These are phyloP conservation scores for Miniopterus natalensis DNA, from an alignment of 2,113 vertebrate genomes.

Conservation along the genomic window DNA sequence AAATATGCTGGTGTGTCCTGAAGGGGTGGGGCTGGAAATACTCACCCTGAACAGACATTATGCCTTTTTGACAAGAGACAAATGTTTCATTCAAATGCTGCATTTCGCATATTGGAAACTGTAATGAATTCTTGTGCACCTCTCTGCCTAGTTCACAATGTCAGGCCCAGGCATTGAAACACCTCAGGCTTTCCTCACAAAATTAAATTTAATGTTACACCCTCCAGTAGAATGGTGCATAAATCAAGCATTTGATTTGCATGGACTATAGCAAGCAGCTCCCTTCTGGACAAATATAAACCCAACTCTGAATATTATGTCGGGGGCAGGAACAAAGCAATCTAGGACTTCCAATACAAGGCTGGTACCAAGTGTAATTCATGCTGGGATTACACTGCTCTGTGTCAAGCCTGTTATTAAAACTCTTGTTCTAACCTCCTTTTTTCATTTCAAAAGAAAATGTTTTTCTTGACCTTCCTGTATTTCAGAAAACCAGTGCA, in stretches of 20 bases:
- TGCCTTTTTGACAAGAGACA: slow-evolving; percentile 97
- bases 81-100: slow-evolving; percentile 99
- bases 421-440: slow-evolving; percentile 90
- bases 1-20: slow-evolving; percentile 53
- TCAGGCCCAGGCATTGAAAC: slow-evolving; percentile 90
- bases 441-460: slow-evolving; percentile 93
- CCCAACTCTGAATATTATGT: slow-evolving; percentile 94
- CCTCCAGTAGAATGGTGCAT: slow-evolving; percentile 94
- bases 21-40: slow-evolving; percentile 78
- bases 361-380: slow-evolving; percentile 91
- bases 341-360: slow-evolving; percentile 94
- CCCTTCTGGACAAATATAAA: slow-evolving; percentile 94
- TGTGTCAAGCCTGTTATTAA: slow-evolving; percentile 96
- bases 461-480: slow-evolving; percentile 89
- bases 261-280: slow-evolving; percentile 93
- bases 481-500: slow-evolving; percentile 86
- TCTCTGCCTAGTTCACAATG: slow-evolving; percentile 93
- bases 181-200: slow-evolving; percentile 92
- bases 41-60: slow-evolving; percentile 90
- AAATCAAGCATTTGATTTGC: slow-evolving; percentile 99
- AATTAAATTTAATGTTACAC: slow-evolving; percentile 99
- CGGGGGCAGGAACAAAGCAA: slow-evolving; percentile 94
- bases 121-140: slow-evolving; percentile 96
- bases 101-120: slow-evolving; percentile 97
- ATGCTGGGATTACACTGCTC: slow-evolving; percentile 91